phyloP scores from a whole-genome alignment of 2,113 vertebrate species.

The Salminus brasiliensis region DNA sequence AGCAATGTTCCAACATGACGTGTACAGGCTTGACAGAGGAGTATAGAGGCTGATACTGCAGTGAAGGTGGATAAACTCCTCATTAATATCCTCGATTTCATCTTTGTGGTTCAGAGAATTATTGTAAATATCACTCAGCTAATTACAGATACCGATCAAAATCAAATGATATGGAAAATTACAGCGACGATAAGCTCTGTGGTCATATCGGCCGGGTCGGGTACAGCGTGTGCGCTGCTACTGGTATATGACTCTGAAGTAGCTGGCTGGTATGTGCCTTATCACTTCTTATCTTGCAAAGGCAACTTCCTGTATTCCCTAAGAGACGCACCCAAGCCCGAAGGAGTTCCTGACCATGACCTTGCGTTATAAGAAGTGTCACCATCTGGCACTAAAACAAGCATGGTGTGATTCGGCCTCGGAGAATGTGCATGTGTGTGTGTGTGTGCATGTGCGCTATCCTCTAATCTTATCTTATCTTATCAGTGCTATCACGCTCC shows the following conservation, averaged over 20 bases:
- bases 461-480: slow-evolving; percentile 48
- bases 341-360: slow-evolving; percentile 20
- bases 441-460: slow-evolving; percentile 15
- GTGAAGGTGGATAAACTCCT: too few species aligned
- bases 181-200: background rate
- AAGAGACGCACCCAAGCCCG: background rate
- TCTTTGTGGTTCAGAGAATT: too few species aligned
- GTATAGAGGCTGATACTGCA: too few species aligned
- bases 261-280: slow-evolving; percentile 11
- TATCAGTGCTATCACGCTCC: slow-evolving; percentile 20
- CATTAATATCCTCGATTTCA: too few species aligned
- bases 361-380: background rate
- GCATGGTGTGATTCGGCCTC: too few species aligned
- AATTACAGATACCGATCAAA: background rate
- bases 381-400: slow-evolving; percentile 6
- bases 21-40: too few species aligned
- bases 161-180: background rate
- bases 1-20: too few species aligned
- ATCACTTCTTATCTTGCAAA: slow-evolving; percentile 25
- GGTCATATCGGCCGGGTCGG: background rate
- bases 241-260: slow-evolving; percentile 20
- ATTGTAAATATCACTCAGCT: background rate
- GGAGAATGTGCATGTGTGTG: too few species aligned
- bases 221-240: background rate
- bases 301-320: slow-evolving; percentile 14